These are phyloP conservation scores for Acrobasis consociella DNA, from an alignment of 2,888 invertebrate genomes.

Conservation along the genomic window DNA sequence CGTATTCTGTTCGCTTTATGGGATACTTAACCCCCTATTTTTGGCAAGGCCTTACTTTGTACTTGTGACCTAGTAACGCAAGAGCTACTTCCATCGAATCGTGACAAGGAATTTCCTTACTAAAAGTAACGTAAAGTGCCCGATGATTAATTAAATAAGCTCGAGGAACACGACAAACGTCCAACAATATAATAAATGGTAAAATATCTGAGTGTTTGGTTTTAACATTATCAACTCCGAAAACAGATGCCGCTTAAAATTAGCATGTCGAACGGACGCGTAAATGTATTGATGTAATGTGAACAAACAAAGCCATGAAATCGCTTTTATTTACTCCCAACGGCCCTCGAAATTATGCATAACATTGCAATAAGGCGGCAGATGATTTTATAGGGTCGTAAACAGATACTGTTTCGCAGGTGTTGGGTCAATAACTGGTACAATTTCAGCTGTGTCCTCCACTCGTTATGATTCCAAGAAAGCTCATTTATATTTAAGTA, in stretches of 20 bases:
- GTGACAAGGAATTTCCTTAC: not conserved
- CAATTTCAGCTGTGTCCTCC: constrained; percentile 11
- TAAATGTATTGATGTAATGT: constrained; percentile 11
- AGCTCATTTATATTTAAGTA: not conserved
- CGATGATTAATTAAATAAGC: constrained; percentile 1
- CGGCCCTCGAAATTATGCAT: constrained; percentile 62
- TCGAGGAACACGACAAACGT: not conserved
- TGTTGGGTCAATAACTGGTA: constrained; percentile 36
- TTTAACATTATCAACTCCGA: constrained; percentile 13
- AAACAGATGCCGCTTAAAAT: constrained; percentile 17
- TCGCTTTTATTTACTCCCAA: constrained; percentile 41
- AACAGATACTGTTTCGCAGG: constrained; percentile 57
- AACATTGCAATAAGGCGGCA: constrained; percentile 56
- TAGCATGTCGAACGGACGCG: constrained; percentile 6
- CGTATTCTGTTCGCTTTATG: constrained; percentile 59
- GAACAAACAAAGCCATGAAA: constrained; percentile 34
- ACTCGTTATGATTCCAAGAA: not conserved
- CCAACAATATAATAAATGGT: not conserved
- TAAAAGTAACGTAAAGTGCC: not conserved
- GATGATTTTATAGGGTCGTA: constrained; percentile 64
- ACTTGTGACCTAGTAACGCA: constrained; percentile 28
- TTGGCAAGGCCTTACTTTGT: constrained; percentile 47
- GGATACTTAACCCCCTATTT: constrained; percentile 59
- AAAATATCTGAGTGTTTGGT: not conserved
- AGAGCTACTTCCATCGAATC: not conserved